These are phyloP conservation scores for Paramormyrops kingsleyae DNA, from an alignment of 2,113 vertebrate genomes.

Conservation along the genomic window DNA sequence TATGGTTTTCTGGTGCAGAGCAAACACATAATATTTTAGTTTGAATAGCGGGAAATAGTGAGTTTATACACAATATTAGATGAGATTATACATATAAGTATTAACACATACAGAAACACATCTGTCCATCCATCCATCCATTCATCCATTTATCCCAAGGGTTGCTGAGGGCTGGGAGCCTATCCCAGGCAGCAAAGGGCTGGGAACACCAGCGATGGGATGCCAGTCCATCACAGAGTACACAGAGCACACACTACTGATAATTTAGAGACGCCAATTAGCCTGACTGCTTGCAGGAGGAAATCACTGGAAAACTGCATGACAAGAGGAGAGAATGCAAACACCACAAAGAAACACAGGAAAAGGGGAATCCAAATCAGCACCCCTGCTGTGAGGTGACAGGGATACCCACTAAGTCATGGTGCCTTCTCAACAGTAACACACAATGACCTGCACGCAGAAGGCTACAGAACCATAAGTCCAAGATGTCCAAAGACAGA, in stretches of 20 bases:
- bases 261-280: background rate
- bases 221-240: background rate
- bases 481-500: background rate
- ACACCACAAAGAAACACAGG: background rate
- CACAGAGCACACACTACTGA: background rate
- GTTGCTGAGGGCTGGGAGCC: background rate
- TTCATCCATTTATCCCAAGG: background rate
- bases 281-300: background rate
- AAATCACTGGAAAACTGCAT: background rate
- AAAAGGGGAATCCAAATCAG: background rate
- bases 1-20: background rate
- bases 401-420: background rate
- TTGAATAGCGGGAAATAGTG: background rate
- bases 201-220: background rate
- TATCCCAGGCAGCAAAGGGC: background rate
- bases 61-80: background rate
- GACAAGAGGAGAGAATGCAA: background rate
- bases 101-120: background rate
- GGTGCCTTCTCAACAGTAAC: background rate
- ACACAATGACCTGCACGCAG: background rate
- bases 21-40: background rate
- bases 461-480: background rate
- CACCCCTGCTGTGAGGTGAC: background rate
- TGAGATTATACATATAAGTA: too few relatives aligned
- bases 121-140: background rate